phyloP scores from a whole-genome alignment of 2,113 vertebrate species.

The Rhinolophus ferrumequinum region DNA sequence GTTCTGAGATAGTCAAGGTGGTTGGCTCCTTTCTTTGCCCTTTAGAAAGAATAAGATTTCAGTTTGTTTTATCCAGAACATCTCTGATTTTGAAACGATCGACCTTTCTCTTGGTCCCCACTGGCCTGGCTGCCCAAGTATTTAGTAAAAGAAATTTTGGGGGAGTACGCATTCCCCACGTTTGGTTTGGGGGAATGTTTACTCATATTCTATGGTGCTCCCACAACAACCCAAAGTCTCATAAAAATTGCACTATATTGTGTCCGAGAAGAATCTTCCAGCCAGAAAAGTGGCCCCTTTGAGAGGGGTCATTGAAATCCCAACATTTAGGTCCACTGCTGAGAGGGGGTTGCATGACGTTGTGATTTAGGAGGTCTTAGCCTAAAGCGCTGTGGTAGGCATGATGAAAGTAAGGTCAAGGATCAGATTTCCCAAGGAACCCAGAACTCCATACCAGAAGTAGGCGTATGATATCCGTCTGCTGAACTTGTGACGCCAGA shows the following conservation, averaged over 20 bases:
- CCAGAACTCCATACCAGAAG: conserved; percentile 75
- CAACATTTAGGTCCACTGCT: background rate
- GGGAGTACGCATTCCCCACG: background rate
- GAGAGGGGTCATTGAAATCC: background rate
- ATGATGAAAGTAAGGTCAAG: conserved; percentile 72
- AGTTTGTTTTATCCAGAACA: background rate
- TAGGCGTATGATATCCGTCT: conserved; percentile 73
- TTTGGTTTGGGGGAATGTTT: background rate
- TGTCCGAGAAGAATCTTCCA: background rate
- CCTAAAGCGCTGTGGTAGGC: conserved; percentile 73
- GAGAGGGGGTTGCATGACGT: background rate
- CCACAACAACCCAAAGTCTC: background rate
- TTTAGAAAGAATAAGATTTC: conserved; percentile 27
- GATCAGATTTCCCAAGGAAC: conserved; percentile 76
- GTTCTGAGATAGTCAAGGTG: background rate
- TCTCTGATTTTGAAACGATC: conserved; percentile 3
- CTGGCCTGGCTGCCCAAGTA: background rate
- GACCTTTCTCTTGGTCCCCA: background rate
- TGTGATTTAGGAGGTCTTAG: conserved; percentile 76
- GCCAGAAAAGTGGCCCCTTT: background rate
- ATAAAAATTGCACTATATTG: background rate
- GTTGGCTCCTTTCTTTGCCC: conserved; percentile 24
- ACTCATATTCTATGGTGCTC: background rate
- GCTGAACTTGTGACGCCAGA: conserved; percentile 50
- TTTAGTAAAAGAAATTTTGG: background rate